Evolutionary conservation across 2,888 invertebrate genomes (phyloP).

Genomic region (Sphaerophoria rueppellii): DNA sequence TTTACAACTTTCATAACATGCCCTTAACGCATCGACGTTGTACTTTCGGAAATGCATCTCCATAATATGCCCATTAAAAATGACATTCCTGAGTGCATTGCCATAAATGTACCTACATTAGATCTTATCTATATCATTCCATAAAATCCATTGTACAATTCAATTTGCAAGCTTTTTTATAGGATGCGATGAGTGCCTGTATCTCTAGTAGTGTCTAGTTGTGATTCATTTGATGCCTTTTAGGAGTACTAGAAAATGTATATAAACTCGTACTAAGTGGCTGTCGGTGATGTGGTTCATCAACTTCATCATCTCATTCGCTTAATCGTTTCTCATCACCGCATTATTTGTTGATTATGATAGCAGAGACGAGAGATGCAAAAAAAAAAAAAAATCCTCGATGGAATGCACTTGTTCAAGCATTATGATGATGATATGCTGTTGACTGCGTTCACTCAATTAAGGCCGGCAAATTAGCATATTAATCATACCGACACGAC

Average conservation of each 20-base stretch:
- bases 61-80: background rate
- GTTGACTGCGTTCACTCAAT: slow-evolving; percentile 69
- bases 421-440: slow-evolving; percentile 38
- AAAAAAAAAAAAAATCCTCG: background rate
- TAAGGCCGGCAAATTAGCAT: slow-evolving; percentile 72
- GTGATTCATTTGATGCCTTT: slow-evolving; percentile 13
- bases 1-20: no score
- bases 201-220: background rate
- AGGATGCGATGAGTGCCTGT: background rate
- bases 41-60: background rate
- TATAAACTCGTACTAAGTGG: slow-evolving; percentile 2
- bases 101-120: background rate
- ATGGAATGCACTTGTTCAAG: slow-evolving; percentile 43
- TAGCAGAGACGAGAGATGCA: slow-evolving; percentile 22
- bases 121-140: slow-evolving; percentile 25
- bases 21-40: no score
- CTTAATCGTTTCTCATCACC: slow-evolving; percentile 58
- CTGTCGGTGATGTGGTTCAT: slow-evolving; percentile 44
- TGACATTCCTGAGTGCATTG: slow-evolving; percentile 22
- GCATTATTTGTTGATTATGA: slow-evolving; percentile 51
- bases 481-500: slow-evolving; percentile 52
- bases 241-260: slow-evolving; percentile 3
- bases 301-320: slow-evolving; percentile 29
- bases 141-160: slow-evolving; percentile 6
- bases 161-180: slow-evolving; percentile 5